Evolutionary conservation across 2,797 vertebrate genomes (phyloP), one percentile per base, ranked within the genome.

Genomic region (Platyrinchus mystaceus): DNA sequence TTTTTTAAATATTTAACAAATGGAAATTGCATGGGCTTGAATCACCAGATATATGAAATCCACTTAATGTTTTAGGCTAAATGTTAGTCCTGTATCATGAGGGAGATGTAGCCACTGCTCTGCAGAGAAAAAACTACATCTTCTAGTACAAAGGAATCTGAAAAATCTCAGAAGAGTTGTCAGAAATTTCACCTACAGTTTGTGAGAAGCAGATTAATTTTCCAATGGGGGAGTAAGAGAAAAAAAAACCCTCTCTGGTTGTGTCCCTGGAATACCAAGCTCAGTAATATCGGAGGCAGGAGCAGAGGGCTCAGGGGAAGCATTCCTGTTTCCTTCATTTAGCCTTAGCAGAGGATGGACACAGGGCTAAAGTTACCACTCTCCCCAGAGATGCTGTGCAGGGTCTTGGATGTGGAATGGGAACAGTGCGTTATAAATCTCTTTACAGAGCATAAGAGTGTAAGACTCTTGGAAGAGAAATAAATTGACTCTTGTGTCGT

Each of bases 301-400:
- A 84, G 92, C 8, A 91, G 74, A 87, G 32, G 58, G 4, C 95
- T 84, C 83, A 0, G 26, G 94, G 94, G 95, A 87, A 83, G 76
- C 55, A 93, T 96, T 96, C 76, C 77, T 95, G 87, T 92, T 97
- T 97, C 95, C 96, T 97, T 93, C 91, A 84, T 84, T 96, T 96
- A 96, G 89, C 75, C 71, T 90, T 77, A 81, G 87, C 75, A 16
- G 59, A 69, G 62, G n/a, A 73, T 36, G 81, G 84, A 81, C 83
- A 59, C 44, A 70, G 41, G 46, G 86, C 88, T 94, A 83, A 62
- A 73, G 78, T 95, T 96, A 91, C 85, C 12, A 3, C 77, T 47
- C 56, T 67, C 93, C 82, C 94, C 76, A 93, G 93, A 87, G 95
- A 81, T 76, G 39, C 83, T 81, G 8, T 52, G 62, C 87, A 93